Evolutionary conservation across 2,888 invertebrate genomes (phyloP).

Genomic region (Sturmia bella): DNA sequence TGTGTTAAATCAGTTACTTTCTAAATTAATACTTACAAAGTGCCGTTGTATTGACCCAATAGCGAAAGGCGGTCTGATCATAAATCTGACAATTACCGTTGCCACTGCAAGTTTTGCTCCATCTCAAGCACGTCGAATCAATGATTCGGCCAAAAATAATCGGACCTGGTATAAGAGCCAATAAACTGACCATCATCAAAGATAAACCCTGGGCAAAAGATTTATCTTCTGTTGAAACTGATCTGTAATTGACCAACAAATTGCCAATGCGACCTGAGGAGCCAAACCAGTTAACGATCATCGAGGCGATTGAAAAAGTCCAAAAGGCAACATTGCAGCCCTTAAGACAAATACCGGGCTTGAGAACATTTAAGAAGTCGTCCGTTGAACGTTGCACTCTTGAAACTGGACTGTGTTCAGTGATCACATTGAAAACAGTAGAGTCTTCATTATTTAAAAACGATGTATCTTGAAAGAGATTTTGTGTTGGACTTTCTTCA

Average conservation of each 20-base stretch:
- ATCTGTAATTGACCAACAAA: conserved; percentile 86
- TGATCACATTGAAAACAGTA: neutral
- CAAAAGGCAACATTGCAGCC: conserved; percentile 83
- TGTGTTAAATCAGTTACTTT: conserved; percentile 4
- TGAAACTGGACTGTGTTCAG: neutral
- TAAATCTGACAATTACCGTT: conserved; percentile 87
- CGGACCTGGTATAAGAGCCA: conserved; percentile 87
- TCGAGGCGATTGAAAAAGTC: conserved; percentile 82
- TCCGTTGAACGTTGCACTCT: conserved; percentile 63
- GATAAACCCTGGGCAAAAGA: conserved; percentile 86
- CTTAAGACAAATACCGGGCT: conserved; percentile 82
- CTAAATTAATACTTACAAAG: conserved; percentile 81
- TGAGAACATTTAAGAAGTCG: conserved; percentile 52
- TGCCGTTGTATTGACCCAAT: conserved; percentile 83
- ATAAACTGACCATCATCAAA: conserved; percentile 84
- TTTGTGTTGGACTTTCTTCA: conserved; percentile 7
- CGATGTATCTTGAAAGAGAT: conserved; percentile 21
- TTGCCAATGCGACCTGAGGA: conserved; percentile 87
- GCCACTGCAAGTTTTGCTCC: conserved; percentile 85
- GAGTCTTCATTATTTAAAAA: conserved; percentile 26
- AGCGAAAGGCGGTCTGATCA: conserved; percentile 84
- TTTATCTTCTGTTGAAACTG: conserved; percentile 85
- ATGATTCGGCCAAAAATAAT: conserved; percentile 86
- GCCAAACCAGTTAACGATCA: conserved; percentile 84
- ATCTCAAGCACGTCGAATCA: conserved; percentile 86